Conservation (phyloP, 2,113 vertebrate species). For the Rana temporaria region DNA sequence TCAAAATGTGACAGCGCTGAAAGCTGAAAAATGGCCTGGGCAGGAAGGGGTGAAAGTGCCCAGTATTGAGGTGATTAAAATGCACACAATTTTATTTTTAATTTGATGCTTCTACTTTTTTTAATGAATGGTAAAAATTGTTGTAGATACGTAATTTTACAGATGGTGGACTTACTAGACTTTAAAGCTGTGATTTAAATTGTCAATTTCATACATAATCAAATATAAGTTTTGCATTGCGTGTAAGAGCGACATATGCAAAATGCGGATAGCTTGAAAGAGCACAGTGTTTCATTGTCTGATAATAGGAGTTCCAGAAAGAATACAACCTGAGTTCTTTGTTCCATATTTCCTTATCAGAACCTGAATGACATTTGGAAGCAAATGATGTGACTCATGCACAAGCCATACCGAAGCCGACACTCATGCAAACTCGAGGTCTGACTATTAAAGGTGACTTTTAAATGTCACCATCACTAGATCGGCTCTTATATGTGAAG, state of each 20-base stretch:
- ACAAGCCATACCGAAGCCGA: not conserved
- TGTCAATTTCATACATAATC: too few relatives aligned
- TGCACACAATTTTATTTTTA: too few relatives aligned
- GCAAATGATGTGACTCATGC: constrained; percentile 19
- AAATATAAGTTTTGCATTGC: too few relatives aligned
- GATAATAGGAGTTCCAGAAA: not conserved
- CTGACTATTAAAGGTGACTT: constrained; percentile 20
- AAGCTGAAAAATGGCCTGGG: too few relatives aligned
- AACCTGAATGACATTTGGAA: constrained; percentile 1
- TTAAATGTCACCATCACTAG: constrained; percentile 37
- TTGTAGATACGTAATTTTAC: too few relatives aligned
- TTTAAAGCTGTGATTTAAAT: too few relatives aligned
- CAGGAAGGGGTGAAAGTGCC: too few relatives aligned
- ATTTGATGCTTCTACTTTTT: too few relatives aligned
- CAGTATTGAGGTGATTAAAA: too few relatives aligned
- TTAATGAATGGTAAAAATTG: too few relatives aligned
- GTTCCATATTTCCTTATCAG: not conserved
- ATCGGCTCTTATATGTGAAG: not conserved
- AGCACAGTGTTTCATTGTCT: not conserved
- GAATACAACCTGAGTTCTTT: not conserved
- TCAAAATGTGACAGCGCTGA: too few relatives aligned
- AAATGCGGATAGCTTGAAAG: not conserved
- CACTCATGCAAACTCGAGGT: not conserved
- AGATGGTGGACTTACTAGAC: too few relatives aligned
- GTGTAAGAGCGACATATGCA: not conserved